phyloP scores from a whole-genome alignment of 1,140 invertebrate genomes.

The Zaprionus taronus region DNA sequence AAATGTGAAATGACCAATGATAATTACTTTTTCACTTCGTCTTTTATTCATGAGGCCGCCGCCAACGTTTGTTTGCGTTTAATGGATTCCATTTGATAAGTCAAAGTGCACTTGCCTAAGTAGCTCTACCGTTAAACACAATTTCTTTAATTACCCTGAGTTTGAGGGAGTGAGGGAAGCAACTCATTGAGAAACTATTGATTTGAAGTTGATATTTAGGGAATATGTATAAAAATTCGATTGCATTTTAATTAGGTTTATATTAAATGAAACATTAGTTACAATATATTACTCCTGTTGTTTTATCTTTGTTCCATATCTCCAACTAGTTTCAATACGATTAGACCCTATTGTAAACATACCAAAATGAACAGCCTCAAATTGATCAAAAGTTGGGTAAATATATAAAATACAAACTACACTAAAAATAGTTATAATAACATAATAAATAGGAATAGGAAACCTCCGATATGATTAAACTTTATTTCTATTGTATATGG shows the following conservation, averaged over 20 bases:
- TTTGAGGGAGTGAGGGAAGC: not conserved
- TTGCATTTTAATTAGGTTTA: too few relatives aligned
- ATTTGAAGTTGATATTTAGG: not conserved
- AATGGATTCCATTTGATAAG: constrained; percentile 66
- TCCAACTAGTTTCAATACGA: too few relatives aligned
- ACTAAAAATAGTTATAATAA: too few relatives aligned
- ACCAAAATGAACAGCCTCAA: too few relatives aligned
- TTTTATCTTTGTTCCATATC: too few relatives aligned
- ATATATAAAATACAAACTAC: too few relatives aligned
- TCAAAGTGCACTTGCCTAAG: constrained; percentile 40
- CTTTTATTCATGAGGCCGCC: constrained; percentile 70
- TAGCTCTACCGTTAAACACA: constrained; percentile 5
- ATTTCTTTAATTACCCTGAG: constrained; percentile 27
- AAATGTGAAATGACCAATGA: constrained; percentile 56
- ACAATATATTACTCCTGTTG: too few relatives aligned
- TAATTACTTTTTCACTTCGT: constrained; percentile 69
- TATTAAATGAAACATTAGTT: not conserved
- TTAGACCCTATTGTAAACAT: too few relatives aligned
- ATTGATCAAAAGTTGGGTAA: too few relatives aligned
- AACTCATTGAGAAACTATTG: not conserved
- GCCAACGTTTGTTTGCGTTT: constrained; percentile 66
- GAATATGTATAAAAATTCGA: not conserved
- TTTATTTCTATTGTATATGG: too few relatives aligned
- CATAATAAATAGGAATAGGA: too few relatives aligned
- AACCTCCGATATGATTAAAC: too few relatives aligned